Evolutionary conservation across 2,888 invertebrate species (phyloP), one percentile per base, ranked within the genome.

Genomic region (Autographa gamma): DNA sequence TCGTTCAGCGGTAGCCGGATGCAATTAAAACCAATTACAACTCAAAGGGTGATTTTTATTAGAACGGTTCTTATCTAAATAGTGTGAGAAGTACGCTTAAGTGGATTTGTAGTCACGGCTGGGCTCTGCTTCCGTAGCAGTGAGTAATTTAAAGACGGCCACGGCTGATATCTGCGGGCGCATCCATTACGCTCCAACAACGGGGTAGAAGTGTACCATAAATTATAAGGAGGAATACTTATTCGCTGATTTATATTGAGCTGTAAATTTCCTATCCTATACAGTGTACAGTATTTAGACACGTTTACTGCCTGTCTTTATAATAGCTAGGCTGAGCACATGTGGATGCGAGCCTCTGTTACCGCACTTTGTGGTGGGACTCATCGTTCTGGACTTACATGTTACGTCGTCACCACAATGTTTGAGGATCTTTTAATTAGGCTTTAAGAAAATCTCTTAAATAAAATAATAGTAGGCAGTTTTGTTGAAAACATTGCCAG

Each of bases 111-210:
- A 91, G 93, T 89, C 90, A 89, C 87, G 90, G 89, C 89, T 89
- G 87, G 89, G 88, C 87, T 88, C 71, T 85, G 91, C 89, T 94
- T 94, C 94, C 94, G 93, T 90, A 89, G 88, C 86, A 86, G 89
- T 93, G 92, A 93, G 93, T 94, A 91, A 94, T 94, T 93, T 93
- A 93, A 93, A 93, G 94, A 93, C 92, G 90, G 90, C 87, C 87
- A 88, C 77, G 88, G 86, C 91, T 93, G 94, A 93, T 95, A 95
- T 94, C 95, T 93, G 90, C 85, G 90, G 90, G 86, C 86, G 90
- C 94, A 94, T 95, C 93, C 92, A 94, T 95, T 95, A 94, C 91
- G 87, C 87, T 79, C 90, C 89, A 90, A 91, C 92, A 92, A 90
- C 90, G 90, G 91, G 89, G 88, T 90, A 90, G 89, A 88, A 91